Evolutionary conservation across 1,140 invertebrate genomes (phyloP).

Genomic region (Drosophila subpulchrella): DNA sequence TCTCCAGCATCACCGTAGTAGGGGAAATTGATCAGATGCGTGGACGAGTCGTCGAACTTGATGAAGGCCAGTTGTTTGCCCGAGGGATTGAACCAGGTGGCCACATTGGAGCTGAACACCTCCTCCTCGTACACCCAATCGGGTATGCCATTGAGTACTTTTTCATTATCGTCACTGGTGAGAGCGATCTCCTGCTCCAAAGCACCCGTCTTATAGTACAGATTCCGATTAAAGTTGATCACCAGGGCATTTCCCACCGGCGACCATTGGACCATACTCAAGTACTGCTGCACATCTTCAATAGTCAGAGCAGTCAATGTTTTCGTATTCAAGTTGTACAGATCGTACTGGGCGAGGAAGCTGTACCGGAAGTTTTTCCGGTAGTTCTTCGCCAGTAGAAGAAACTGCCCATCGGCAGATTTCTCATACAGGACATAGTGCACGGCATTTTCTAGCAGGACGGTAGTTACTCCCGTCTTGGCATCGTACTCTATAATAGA

Average conservation of each 20-base stretch:
- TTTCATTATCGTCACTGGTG: slow-evolving; percentile 87
- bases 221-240: slow-evolving; percentile 91
- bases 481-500: slow-evolving; percentile 71
- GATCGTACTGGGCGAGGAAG: slow-evolving; percentile 86
- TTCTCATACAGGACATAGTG: slow-evolving; percentile 75
- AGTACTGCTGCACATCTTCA: slow-evolving; percentile 40
- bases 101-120: slow-evolving; percentile 93
- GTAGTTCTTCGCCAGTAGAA: slow-evolving; percentile 75
- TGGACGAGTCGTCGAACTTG: slow-evolving; percentile 92
- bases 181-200: slow-evolving; percentile 85
- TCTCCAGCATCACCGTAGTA: slow-evolving; percentile 89
- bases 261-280: slow-evolving; percentile 73
- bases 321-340: slow-evolving; percentile 86
- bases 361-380: slow-evolving; percentile 88
- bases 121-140: slow-evolving; percentile 96
- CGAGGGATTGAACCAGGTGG: slow-evolving; percentile 95
- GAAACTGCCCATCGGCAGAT: slow-evolving; percentile 69
- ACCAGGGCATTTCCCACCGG: slow-evolving; percentile 87
- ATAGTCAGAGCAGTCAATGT: slow-evolving; percentile 48
- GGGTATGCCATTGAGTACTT: slow-evolving; percentile 91
- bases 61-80: slow-evolving; percentile 93
- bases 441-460: slow-evolving; percentile 46
- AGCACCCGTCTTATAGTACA: slow-evolving; percentile 89
- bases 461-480: slow-evolving; percentile 41
- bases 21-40: slow-evolving; percentile 88